Percentiles rank a stretch among this genome's conserved stretches.
phyloP scores from a whole-genome alignment of 2,888 invertebrate genomes.

The Phrixothrix hirtus region DNA sequence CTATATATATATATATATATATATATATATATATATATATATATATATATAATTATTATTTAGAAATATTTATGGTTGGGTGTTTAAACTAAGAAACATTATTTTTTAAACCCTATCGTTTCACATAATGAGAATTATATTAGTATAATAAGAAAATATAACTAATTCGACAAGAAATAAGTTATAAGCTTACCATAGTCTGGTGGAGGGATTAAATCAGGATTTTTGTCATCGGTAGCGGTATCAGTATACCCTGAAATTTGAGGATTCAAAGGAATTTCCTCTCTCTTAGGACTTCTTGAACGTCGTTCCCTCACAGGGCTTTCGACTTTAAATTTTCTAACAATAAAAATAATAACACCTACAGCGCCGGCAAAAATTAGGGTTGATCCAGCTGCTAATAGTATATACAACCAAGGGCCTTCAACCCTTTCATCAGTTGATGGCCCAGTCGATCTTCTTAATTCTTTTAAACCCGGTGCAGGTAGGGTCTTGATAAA shows the following conservation, averaged over 20 bases:
- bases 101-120: too few relatives aligned
- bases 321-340: conserved; percentile 52
- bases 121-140: too few relatives aligned
- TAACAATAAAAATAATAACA: conserved; percentile 50
- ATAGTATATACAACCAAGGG: conserved; percentile 52
- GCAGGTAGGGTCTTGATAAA: conserved; percentile 57
- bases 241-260: conserved; percentile 51
- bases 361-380: conserved; percentile 54
- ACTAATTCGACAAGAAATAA: too few relatives aligned
- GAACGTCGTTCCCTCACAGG: conserved; percentile 49
- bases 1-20: too few relatives aligned
- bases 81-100: too few relatives aligned
- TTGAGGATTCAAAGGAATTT: conserved; percentile 49
- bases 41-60: too few relatives aligned
- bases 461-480: conserved; percentile 56
- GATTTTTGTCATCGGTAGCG: conserved; percentile 54
- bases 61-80: too few relatives aligned
- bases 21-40: too few relatives aligned
- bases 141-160: too few relatives aligned
- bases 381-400: conserved; percentile 53
- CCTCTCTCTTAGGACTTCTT: conserved; percentile 47
- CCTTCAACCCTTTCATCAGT: conserved; percentile 40
- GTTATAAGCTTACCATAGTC: conserved; percentile 55
- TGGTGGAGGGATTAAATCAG: conserved; percentile 55
- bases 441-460: conserved; percentile 52